A percentile compares a stretch with the other conserved stretches of the same genome.
Conservation (phyloP, 2,797 vertebrate species). For the Pseudotriccus pelzelni region DNA sequence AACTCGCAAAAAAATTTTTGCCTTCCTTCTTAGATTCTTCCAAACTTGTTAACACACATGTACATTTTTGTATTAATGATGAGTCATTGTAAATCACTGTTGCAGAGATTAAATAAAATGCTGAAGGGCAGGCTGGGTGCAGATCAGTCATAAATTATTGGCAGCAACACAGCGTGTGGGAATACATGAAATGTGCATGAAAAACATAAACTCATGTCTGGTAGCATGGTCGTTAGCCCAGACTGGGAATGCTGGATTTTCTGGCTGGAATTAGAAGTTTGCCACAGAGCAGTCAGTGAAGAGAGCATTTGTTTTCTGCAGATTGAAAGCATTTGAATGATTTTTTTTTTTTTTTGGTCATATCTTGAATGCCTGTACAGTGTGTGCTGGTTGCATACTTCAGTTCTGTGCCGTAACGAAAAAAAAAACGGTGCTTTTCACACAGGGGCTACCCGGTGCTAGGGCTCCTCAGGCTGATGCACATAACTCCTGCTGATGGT, state of each 20-base stretch:
- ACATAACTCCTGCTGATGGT: neutral
- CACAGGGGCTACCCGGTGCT: neutral
- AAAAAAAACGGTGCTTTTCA: constrained; percentile 11
- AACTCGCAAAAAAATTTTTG: constrained; percentile 42
- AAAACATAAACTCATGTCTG: constrained; percentile 78
- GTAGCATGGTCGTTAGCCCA: constrained; percentile 68
- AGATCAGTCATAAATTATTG: constrained; percentile 97
- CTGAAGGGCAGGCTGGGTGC: constrained; percentile 88
- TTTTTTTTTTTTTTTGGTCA: constrained; percentile 14
- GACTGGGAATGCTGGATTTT: constrained; percentile 67
- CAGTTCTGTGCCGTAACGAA: neutral
- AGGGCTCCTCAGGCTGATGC: neutral
- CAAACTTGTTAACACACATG: constrained; percentile 92
- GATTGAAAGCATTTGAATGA: constrained; percentile 45
- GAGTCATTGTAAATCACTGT: constrained; percentile 80
- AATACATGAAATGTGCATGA: constrained; percentile 83
- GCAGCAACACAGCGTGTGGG: constrained; percentile 84
- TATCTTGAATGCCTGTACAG: constrained; percentile 48
- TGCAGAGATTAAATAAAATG: constrained; percentile 93
- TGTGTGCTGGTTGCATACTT: neutral
- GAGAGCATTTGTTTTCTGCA: constrained; percentile 42
- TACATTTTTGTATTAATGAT: constrained; percentile 89
- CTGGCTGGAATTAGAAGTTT: constrained; percentile 62
- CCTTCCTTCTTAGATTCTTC: constrained; percentile 72
- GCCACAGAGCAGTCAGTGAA: constrained; percentile 56